Percentiles rank a stretch among this genome's conserved stretches.
Evolutionary conservation across 2,888 invertebrate species (phyloP).

Genomic region (Drosophila borealis): DNA sequence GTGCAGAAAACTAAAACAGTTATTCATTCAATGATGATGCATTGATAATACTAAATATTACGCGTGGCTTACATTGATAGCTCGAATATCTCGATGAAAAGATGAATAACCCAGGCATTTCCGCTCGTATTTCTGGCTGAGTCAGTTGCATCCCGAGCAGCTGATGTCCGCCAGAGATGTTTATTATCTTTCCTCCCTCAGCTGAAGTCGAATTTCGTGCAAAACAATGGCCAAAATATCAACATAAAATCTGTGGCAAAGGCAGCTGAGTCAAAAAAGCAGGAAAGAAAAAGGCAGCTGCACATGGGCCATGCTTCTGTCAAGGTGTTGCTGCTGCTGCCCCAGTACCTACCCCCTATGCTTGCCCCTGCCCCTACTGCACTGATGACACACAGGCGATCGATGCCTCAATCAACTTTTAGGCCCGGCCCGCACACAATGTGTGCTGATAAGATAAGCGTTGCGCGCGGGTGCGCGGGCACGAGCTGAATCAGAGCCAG

Average conservation of each 20-base stretch:
- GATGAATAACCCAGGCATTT: constrained; percentile 29
- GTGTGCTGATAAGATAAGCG: constrained; percentile 65
- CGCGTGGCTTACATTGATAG: not conserved
- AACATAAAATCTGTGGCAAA: constrained; percentile 28
- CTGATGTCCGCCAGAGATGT: constrained; percentile 23
- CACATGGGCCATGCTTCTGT: constrained; percentile 21
- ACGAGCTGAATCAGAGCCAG: constrained; percentile 46
- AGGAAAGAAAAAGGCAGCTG: constrained; percentile 48
- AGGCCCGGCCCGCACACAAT: constrained; percentile 50
- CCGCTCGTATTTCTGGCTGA: constrained; percentile 18
- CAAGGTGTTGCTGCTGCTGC: constrained; percentile 20
- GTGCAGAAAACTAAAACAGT: not conserved
- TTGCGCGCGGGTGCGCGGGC: constrained; percentile 3
- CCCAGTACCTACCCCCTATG: constrained; percentile 3
- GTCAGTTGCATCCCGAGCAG: constrained; percentile 39
- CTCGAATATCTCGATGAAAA: not conserved
- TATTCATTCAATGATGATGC: not conserved
- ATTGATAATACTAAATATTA: not conserved
- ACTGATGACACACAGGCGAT: constrained; percentile 48
- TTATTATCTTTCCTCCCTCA: constrained; percentile 6
- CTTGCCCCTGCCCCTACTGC: not conserved
- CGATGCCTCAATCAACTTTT: constrained; percentile 49
- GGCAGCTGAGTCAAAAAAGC: constrained; percentile 53
- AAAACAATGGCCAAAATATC: constrained; percentile 46
- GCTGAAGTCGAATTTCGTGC: constrained; percentile 37